phyloP scores from a whole-genome alignment of 2,797 vertebrate genomes.

The Liparis tanakae region DNA sequence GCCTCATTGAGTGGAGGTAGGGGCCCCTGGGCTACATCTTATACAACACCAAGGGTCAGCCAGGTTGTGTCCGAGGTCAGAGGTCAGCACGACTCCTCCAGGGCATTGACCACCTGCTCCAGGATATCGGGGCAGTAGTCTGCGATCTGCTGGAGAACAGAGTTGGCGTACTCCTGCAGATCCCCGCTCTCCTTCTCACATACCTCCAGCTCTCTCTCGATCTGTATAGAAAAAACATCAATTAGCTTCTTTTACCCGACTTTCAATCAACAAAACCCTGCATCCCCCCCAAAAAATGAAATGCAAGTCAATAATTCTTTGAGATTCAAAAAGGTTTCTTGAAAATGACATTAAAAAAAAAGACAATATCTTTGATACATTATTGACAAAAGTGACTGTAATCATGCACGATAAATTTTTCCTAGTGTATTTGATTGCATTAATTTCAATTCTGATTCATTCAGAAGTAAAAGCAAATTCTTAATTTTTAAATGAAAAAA shows the following conservation, averaged over 20 bases:
- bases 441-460: not conserved
- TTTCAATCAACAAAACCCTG: not conserved
- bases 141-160: conserved; percentile 93
- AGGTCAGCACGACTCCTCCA: conserved; percentile 93
- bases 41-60: conserved; percentile 26
- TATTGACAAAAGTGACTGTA: not conserved
- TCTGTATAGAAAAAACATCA: conserved; percentile 71
- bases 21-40: conserved; percentile 35
- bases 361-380: not conserved
- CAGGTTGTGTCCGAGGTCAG: conserved; percentile 48
- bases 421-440: not conserved
- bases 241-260: conserved; percentile 21
- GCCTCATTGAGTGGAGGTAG: conserved; percentile 47
- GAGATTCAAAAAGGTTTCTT: not conserved
- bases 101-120: conserved; percentile 95
- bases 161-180: conserved; percentile 95
- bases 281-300: not conserved
- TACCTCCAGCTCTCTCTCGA: conserved; percentile 88
- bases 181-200: conserved; percentile 91
- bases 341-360: not conserved
- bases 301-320: not conserved
- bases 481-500: too few species aligned
- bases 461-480: not conserved
- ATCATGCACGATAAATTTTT: not conserved
- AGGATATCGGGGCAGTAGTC: conserved; percentile 97